Evolutionary conservation across 2,797 vertebrate genomes (phyloP).

Genomic region (Spondyliosoma cantharus): DNA sequence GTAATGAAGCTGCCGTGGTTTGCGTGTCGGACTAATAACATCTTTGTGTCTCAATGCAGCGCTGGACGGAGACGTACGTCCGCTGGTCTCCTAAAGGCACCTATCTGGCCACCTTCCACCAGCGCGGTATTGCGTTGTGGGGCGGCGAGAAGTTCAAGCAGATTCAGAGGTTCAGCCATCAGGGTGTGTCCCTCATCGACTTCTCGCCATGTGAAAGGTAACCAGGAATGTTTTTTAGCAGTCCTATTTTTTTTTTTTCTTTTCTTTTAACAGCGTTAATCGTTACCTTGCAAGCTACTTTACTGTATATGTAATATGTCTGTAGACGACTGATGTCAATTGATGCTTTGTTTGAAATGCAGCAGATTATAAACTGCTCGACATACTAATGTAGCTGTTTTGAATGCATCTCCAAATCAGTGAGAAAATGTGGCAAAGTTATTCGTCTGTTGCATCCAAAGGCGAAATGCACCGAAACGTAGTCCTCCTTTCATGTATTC

Average conservation of each 20-base stretch:
- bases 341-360: background rate
- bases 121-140: conserved; percentile 96
- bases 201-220: conserved; percentile 99
- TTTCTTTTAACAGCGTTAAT: too few species aligned
- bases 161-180: conserved; percentile 98
- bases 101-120: conserved; percentile 97
- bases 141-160: conserved; percentile 99
- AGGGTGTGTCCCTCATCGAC: conserved; percentile 98
- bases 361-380: background rate
- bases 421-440: background rate
- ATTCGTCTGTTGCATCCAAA: background rate
- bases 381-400: background rate
- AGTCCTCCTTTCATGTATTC: too few species aligned
- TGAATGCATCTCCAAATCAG: background rate
- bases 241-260: too few species aligned
- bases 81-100: conserved; percentile 98
- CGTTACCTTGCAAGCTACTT: too few species aligned
- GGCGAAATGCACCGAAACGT: too few species aligned
- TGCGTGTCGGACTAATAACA: background rate
- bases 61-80: conserved; percentile 98
- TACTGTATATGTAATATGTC: background rate
- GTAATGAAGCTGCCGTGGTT: background rate
- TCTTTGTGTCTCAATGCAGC: conserved; percentile 76
- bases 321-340: background rate
- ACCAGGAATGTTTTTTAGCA: background rate